Conservation (phyloP, 2,797 vertebrate genomes). For the Acrossocheilus wenchowensis region DNA sequence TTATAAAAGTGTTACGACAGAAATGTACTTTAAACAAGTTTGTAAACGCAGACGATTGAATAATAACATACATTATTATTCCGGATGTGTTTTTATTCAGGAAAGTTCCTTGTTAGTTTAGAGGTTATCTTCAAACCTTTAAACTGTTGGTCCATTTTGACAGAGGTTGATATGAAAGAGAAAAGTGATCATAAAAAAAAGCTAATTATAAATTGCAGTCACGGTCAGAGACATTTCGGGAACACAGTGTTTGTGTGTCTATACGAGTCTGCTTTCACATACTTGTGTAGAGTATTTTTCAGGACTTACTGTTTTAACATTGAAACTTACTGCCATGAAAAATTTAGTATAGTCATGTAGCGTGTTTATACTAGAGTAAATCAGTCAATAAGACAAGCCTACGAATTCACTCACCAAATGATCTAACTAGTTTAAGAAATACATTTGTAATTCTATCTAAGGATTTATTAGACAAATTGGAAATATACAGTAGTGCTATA, state of each 20-base stretch:
- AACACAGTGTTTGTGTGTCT: background rate
- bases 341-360: background rate
- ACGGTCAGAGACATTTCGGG: background rate
- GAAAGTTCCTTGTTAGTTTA: background rate
- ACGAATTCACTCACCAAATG: background rate
- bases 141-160: background rate
- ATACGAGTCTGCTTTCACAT: background rate
- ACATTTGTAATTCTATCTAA: background rate
- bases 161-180: background rate
- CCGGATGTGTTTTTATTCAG: slow-evolving; percentile 1
- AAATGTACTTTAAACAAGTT: background rate
- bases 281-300: background rate
- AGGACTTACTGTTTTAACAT: slow-evolving; percentile 17
- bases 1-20: slow-evolving; percentile 11
- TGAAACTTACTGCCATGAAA: background rate
- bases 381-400: background rate
- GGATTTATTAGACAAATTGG: background rate
- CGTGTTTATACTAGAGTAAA: slow-evolving; percentile 6
- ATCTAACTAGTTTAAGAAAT: slow-evolving; percentile 10
- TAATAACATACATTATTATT: background rate
- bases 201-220: background rate
- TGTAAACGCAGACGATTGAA: background rate
- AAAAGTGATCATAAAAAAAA: background rate
- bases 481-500: slow-evolving; percentile 10
- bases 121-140: background rate